phyloP scores from a whole-genome alignment of 2,888 invertebrate species.

The Cylindroiulus punctatus region DNA sequence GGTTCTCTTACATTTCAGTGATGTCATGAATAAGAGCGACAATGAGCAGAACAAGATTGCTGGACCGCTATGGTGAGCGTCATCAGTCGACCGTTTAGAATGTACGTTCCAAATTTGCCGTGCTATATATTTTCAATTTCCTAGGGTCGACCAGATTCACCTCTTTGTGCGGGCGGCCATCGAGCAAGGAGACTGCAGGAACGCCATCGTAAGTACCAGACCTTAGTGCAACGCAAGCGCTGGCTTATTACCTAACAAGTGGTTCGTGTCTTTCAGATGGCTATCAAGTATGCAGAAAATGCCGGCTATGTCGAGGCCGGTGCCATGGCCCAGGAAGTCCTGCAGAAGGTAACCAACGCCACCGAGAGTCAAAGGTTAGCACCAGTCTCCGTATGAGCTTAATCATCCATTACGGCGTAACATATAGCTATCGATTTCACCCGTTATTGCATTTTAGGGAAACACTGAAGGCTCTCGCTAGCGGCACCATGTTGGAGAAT shows the following conservation, averaged over 20 bases:
- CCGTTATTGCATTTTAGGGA: background rate
- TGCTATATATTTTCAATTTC: background rate
- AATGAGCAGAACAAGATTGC: conserved; percentile 37
- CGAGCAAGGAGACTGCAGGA: background rate
- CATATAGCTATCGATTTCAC: background rate
- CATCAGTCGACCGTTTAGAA: background rate
- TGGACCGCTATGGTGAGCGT: background rate
- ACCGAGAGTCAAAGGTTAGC: conserved; percentile 1
- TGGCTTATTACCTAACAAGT: background rate
- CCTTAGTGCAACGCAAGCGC: background rate
- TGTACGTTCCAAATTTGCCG: background rate
- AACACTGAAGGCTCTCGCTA: background rate
- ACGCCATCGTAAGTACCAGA: background rate
- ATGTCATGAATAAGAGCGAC: conserved; percentile 44
- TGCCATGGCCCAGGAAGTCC: conserved; percentile 19
- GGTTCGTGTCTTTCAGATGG: background rate
- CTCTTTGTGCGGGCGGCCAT: conserved; percentile 1
- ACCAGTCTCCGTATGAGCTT: background rate
- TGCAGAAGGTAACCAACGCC: background rate
- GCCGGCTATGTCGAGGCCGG: background rate
- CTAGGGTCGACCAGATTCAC: background rate
- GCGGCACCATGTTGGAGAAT: background rate
- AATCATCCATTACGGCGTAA: too few species aligned
- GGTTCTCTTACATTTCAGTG: background rate
- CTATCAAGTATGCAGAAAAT: background rate